Base-by-base conservation (phyloP, 2,113 vertebrate genomes). In the Passer montanus region DNA sequence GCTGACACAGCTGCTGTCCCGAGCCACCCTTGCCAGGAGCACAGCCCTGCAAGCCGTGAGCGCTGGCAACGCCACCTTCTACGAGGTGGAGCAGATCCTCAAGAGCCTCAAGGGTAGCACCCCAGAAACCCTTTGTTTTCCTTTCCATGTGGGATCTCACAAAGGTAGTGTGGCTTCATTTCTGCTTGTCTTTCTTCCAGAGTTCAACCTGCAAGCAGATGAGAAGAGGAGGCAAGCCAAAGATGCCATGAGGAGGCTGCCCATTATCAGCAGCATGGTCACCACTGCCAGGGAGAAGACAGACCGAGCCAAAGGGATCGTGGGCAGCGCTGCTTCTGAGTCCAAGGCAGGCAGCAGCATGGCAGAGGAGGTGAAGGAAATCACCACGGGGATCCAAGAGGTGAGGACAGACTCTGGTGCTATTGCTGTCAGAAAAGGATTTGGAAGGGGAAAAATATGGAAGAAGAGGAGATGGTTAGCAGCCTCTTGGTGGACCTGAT, bases 201-300 rank as follows among this genome's bases (percentile, higher is more conserved):
- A 98, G 49, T 99, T 99, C 62, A 98, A 99, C 93, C 89, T 98
- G 75, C 98, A 99, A 95, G 98, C 99, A 5, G 97, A 68, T 20
- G 82, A 69, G 41, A 98, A 95, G 85, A 98, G 97, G 94, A 94
- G 94, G 49, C 96, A 97, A 91, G 98, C 99, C 0, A 97, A 98
- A 39, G 97, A 97, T 4, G 98, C 98, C 84, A 98, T 99, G 97
- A 94, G 62, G 16, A 98, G 97, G 83, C 98, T 99, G 14, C 96
- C 97, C 0, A 52, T 73, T 56, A 99, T 99, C 96, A 98, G 95
- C 44, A 95, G 66, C 86, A 98, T 96, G 94, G 98, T 99, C 30
- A 56, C 96, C 67, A 96, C 94, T 4, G 98, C 99, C 22, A 96
- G 93, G 27, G 68, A 90, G 49, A 98, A 96, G 81, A 99, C 98